phyloP scores from a whole-genome alignment of 2,888 invertebrate genomes.

The Octonoba sinensis region DNA sequence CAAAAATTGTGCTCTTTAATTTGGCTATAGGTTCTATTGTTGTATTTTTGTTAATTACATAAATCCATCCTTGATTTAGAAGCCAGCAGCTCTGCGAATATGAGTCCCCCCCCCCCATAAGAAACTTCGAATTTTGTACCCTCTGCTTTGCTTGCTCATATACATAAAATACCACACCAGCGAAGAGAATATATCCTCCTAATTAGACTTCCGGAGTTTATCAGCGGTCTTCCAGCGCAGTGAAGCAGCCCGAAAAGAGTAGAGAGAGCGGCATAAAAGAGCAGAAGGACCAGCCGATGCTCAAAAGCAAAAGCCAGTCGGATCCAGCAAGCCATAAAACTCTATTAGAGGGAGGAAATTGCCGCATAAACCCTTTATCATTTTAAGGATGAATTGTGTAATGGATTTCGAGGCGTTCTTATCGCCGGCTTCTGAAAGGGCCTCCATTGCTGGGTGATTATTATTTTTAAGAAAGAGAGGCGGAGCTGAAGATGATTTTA shows the following conservation, averaged over 20 bases:
- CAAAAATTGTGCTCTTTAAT: too few relatives aligned
- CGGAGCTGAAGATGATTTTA: not conserved
- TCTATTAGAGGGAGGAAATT: slow-evolving; percentile 65
- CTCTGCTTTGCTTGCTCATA: too few relatives aligned
- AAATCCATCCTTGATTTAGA: too few relatives aligned
- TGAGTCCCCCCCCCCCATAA: too few relatives aligned
- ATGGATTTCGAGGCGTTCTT: slow-evolving; percentile 60
- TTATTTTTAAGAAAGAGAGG: slow-evolving; percentile 50
- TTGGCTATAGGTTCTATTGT: too few relatives aligned
- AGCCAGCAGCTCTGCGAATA: too few relatives aligned
- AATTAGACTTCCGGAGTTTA: slow-evolving; percentile 31
- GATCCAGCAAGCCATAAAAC: slow-evolving; percentile 59
- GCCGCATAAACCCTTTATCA: slow-evolving; percentile 65
- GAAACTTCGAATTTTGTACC: too few relatives aligned
- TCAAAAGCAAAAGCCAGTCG: not conserved
- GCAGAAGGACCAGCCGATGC: too few relatives aligned
- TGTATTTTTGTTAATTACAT: too few relatives aligned
- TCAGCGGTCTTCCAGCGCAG: slow-evolving; percentile 49
- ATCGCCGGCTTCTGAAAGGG: slow-evolving; percentile 41
- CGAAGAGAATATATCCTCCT: not conserved
- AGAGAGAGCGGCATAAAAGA: slow-evolving; percentile 3
- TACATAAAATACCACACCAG: not conserved
- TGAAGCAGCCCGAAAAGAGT: slow-evolving; percentile 19
- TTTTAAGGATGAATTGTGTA: slow-evolving; percentile 65
- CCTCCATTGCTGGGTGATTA: slow-evolving; percentile 44